These are phyloP conservation scores for Lycaena phlaeas DNA, from an alignment of 2,888 invertebrate species.

Conservation along the genomic window DNA sequence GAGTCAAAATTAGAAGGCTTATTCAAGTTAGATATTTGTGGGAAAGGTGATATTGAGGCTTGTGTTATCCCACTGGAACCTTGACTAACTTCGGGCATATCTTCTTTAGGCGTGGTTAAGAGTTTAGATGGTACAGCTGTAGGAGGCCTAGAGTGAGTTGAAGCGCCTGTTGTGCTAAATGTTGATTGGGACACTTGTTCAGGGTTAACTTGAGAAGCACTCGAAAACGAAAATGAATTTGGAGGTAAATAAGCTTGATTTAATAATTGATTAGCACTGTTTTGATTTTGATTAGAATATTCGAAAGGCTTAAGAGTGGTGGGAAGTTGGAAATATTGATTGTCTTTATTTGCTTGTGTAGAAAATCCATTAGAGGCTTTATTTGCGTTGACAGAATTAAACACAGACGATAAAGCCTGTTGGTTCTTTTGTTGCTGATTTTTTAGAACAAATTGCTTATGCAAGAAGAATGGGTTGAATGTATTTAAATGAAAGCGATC, in stretches of 20 bases:
- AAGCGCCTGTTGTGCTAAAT: slow-evolving; percentile 8
- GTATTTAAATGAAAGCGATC: not conserved
- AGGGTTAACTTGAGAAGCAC: not conserved
- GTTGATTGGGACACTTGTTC: not conserved
- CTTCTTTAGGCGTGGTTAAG: slow-evolving; percentile 18
- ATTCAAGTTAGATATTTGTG: slow-evolving; percentile 22
- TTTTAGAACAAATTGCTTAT: not conserved
- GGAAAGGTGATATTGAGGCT: slow-evolving; percentile 38
- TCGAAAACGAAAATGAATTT: not conserved
- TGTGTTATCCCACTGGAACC: slow-evolving; percentile 36
- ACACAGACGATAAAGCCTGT: not conserved
- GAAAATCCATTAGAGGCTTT: not conserved
- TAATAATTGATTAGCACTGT: not conserved
- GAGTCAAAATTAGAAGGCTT: slow-evolving; percentile 23
- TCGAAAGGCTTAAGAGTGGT: not conserved
- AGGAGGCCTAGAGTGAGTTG: slow-evolving; percentile 15
- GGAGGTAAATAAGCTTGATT: not conserved
- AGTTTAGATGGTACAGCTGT: slow-evolving; percentile 15
- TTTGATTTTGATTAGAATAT: not conserved
- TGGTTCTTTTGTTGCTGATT: slow-evolving; percentile 10
- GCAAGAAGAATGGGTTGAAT: not conserved
- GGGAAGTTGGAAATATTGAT: not conserved
- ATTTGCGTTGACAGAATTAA: not conserved
- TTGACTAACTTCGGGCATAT: slow-evolving; percentile 8
- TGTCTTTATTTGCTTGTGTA: not conserved